Evolutionary conservation across 2,888 invertebrate species (phyloP), one percentile per base, ranked within the genome.

Genomic region (Dynastes tityus): DNA sequence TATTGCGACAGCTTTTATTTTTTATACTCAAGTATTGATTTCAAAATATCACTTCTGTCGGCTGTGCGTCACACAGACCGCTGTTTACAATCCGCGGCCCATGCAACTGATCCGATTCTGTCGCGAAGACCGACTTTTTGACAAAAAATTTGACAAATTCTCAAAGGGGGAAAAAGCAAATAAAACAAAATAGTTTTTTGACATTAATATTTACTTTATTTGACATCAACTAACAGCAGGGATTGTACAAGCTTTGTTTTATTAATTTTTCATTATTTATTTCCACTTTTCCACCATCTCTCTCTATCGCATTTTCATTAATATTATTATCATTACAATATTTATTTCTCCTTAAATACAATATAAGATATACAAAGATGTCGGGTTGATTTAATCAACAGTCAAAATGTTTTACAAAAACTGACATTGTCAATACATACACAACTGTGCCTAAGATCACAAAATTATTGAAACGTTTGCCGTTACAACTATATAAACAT

Each of bases 401-500:
- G 85, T 84, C 83, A 84, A 84, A 83, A 85, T 74, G 61, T 74
- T 74, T 61, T 86, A 84, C 86, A 86, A 87, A 86, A 83, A 87
- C 86, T 88, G 88, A 88, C 88, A 88, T 88, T 87, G 88, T 88
- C 88, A 88, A 86, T 88, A 88, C 88, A 85, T 83, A 82, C 70
- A 77, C 82, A 85, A 85, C 86, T 87, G 86, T 86, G 87, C 84
- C 83, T 84, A 81, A 76, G 83, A 85, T 85, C 85, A 85, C 86
- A 87, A 86, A 37, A 86, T 87, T 58, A 68, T 67, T 76, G 67
- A 76, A 76, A 65, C 68, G 51, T 76, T 58, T 27, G 73, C 76
- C 68, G 16, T 78, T 68, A 55, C 55, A 11, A 22, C 37, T 68
- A 61, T 55, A 55, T 55, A 32, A 77, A 77, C 51, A 64, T 32